Evolutionary conservation across 2,113 vertebrate species (phyloP).

Genomic region (Stomatorhinus ivindoensis): DNA sequence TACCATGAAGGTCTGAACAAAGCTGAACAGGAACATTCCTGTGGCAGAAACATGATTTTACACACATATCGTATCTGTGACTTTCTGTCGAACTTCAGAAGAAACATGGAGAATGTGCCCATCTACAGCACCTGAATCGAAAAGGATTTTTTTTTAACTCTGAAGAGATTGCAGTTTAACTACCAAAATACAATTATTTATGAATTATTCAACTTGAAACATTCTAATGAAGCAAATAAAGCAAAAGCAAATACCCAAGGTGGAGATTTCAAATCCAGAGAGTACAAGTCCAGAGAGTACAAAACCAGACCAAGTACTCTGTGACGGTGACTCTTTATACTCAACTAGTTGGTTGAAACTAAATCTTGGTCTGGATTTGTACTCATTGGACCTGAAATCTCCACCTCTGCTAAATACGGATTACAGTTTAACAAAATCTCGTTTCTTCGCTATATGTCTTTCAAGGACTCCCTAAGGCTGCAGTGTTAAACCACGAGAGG

Average conservation of each 20-base stretch:
- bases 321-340: no score
- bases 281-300: no score
- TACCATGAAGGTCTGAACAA: background rate
- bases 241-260: background rate
- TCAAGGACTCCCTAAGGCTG: conserved; percentile 65
- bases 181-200: background rate
- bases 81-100: background rate
- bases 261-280: no score
- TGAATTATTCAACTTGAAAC: background rate
- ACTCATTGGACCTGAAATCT: no score
- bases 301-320: no score
- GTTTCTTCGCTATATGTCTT: background rate
- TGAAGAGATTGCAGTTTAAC: background rate
- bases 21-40: background rate
- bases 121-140: background rate
- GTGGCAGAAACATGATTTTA: background rate
- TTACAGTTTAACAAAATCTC: background rate
- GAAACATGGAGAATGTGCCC: background rate
- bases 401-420: background rate
- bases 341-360: no score
- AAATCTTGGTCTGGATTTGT: no score
- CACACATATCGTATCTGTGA: background rate
- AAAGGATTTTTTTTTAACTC: background rate
- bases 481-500: conserved; percentile 48
- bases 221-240: background rate